phyloP scores from a whole-genome alignment of 2,888 invertebrate genomes.

The Troglohyphantes excavatus region DNA sequence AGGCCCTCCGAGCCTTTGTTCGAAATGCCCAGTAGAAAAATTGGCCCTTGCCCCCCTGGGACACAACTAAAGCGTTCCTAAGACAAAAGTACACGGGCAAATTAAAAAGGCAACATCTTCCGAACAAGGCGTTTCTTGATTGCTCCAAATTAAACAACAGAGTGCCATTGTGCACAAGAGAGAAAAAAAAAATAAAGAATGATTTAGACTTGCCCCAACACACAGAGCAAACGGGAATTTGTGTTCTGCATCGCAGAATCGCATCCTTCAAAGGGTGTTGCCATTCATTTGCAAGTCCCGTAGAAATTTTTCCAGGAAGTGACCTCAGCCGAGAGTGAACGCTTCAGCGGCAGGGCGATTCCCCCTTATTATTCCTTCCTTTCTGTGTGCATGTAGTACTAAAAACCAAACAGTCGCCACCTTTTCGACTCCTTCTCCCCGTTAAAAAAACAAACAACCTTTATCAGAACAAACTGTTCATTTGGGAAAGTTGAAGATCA shows the following conservation, averaged over 20 bases:
- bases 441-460: conserved; percentile 23
- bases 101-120: not conserved
- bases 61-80: no score
- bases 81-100: not conserved
- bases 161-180: not conserved
- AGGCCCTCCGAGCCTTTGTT: no score
- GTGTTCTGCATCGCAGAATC: conserved; percentile 45
- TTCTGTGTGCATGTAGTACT: not conserved
- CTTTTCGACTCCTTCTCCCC: conserved; percentile 1
- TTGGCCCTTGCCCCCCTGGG: no score
- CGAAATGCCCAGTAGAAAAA: no score
- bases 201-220: not conserved
- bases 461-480: conserved; percentile 51
- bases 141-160: not conserved
- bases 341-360: conserved; percentile 57
- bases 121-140: not conserved
- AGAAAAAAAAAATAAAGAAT: not conserved
- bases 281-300: conserved; percentile 55
- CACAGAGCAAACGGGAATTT: conserved; percentile 18
- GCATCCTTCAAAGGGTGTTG: conserved; percentile 44
- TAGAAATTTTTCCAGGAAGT: conserved; percentile 60
- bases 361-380: not conserved
- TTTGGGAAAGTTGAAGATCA: conserved; percentile 50
- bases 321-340: conserved; percentile 59
- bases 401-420: conserved; percentile 7